A percentile compares a stretch with the other conserved stretches of the same genome.
phyloP scores from a whole-genome alignment of 1,140 invertebrate genomes.

The Leptopilina clavipes region DNA sequence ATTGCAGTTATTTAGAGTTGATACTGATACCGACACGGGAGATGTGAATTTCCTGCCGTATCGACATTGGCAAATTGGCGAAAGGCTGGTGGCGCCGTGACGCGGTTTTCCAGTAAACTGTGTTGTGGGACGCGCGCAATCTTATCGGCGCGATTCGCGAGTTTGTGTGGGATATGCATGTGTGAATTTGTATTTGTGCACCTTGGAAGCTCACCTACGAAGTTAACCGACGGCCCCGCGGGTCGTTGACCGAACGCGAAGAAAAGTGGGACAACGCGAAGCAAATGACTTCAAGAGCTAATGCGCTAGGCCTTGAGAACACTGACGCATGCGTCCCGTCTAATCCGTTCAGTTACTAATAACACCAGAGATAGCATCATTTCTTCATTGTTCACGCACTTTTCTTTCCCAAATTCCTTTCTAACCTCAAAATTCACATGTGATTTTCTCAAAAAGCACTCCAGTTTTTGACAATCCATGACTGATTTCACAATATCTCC shows the following conservation, averaged over 20 bases:
- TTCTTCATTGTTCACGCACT: slow-evolving; percentile 47
- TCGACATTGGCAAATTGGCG: slow-evolving; percentile 63
- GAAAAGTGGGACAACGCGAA: slow-evolving; percentile 72
- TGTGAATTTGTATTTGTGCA: slow-evolving; percentile 60
- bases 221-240: slow-evolving; percentile 54
- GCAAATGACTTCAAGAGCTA: slow-evolving; percentile 63
- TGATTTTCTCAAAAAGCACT: not conserved
- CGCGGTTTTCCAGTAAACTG: slow-evolving; percentile 47
- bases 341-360: slow-evolving; percentile 53
- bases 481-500: not conserved
- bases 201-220: slow-evolving; percentile 72
- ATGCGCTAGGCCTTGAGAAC: slow-evolving; percentile 66
- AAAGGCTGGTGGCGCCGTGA: slow-evolving; percentile 68
- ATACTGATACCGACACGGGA: slow-evolving; percentile 50
- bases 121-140: slow-evolving; percentile 41
- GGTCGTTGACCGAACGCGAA: slow-evolving; percentile 72
- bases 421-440: not conserved
- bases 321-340: slow-evolving; percentile 64
- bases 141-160: slow-evolving; percentile 24
- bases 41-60: slow-evolving; percentile 62
- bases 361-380: slow-evolving; percentile 41
- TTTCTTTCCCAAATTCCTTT: slow-evolving; percentile 35
- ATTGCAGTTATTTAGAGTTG: slow-evolving; percentile 18
- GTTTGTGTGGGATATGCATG: slow-evolving; percentile 44
- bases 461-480: not conserved